phyloP scores from a whole-genome alignment of 2,113 vertebrate species.

The Hypocryptadius cinnamomeus region DNA sequence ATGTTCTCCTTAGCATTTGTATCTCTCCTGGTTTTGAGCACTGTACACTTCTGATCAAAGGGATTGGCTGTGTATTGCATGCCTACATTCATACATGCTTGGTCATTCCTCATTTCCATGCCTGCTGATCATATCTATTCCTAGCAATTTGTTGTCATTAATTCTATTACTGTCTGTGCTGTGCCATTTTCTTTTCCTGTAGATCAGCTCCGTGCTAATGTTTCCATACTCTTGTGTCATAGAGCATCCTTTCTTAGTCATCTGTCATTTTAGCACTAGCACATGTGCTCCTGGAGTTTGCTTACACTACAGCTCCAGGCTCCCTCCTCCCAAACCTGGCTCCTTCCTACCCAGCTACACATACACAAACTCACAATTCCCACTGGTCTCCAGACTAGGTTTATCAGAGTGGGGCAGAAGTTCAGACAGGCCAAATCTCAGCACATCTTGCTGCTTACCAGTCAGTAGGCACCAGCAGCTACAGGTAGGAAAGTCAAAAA shows the following conservation, averaged over 20 bases:
- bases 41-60: background rate
- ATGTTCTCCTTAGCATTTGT: background rate
- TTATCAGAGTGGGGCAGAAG: accelerated
- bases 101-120: background rate
- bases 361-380: accelerated
- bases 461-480: background rate
- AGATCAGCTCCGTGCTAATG: background rate
- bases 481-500: background rate
- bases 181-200: background rate
- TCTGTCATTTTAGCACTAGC: background rate
- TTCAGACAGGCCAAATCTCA: background rate
- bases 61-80: background rate
- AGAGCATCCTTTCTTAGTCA: background rate
- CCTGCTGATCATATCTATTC: background rate
- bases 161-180: background rate
- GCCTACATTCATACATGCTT: background rate
- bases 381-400: background rate
- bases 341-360: background rate
- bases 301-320: background rate
- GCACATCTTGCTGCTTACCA: background rate
- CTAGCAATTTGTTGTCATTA: background rate
- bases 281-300: background rate
- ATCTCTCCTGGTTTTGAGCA: background rate
- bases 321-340: background rate
- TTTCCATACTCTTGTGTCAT: background rate